Evolutionary conservation across 2,113 vertebrate genomes (phyloP), one percentile per base, ranked within the genome.

Genomic region (Pterocles orientalis): DNA sequence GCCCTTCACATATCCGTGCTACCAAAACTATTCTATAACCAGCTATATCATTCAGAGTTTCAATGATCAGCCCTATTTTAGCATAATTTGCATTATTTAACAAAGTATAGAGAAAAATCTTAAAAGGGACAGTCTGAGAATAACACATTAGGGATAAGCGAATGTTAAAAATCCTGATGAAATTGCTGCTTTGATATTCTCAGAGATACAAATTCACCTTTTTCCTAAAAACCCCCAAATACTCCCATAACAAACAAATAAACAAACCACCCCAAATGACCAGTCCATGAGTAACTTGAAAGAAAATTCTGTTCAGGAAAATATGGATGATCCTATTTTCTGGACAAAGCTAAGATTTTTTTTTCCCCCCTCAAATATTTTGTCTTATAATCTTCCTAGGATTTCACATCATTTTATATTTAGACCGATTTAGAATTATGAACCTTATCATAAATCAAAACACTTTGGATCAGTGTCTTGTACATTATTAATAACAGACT

Each of bases 391-490:
- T 45, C 6, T 62, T 89, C 56, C 25, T 48, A 53, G 29, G 29
- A 83, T 84, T 91, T 95, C 18, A 75, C 65, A 24, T 24, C 75
- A 71, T n/a, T 33, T 91, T 73, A 56, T 88, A 62, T 86, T 86
- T 91, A 93, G 77, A 87, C n/a, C 66, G n/a, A 78, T 69, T 88
- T 68, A 78, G 54, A 95, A 69, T 84, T 53, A 78, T 33, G 70
- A 88, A 66, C 23, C 31, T 88, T 76, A 71, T 57, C 8, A 89
- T 73, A 92, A 96, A 93, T 80, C 50, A 68, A 83, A 53, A 45
- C 36, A 33, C 14, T 87, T 85, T 14, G 43, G 14, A 80, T 78
- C 43, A 75, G 36, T 85, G 72, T 78, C 21, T 62, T 56, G 57
- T 76, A 54, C 31, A 57, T 66, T 87, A 86, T 94, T 89, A 88